Conservation (phyloP, 1,140 invertebrate genomes). For the Antheraea mylitta region DNA sequence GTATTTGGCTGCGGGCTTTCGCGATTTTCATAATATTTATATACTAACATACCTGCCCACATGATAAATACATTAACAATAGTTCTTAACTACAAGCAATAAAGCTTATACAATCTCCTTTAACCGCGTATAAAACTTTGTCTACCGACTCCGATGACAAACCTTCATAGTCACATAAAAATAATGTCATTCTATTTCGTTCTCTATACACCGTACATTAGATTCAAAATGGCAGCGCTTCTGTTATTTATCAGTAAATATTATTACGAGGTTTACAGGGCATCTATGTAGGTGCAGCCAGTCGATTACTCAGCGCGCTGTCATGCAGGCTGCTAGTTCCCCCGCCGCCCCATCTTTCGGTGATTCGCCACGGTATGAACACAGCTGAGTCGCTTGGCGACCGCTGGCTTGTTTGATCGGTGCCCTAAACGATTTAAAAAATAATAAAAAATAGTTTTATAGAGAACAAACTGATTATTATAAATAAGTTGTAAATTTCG, state of each 20-base stretch:
- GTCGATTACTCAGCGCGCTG: constrained; percentile 59
- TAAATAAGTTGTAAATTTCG: background rate
- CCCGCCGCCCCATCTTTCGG: constrained; percentile 47
- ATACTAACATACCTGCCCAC: background rate
- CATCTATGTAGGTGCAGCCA: constrained; percentile 41
- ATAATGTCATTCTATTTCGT: background rate
- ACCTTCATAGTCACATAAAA: background rate
- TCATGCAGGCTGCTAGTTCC: constrained; percentile 47
- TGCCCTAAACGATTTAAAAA: constrained; percentile 23
- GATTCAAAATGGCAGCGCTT: background rate
- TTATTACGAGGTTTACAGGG: constrained; percentile 24
- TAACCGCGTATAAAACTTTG: constrained; percentile 14
- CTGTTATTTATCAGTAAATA: constrained; percentile 2
- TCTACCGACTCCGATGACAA: constrained; percentile 5
- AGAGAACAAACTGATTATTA: background rate
- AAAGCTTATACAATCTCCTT: constrained; percentile 17
- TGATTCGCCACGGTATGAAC: constrained; percentile 32
- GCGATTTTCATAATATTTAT: constrained; percentile 26
- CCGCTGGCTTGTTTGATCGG: constrained; percentile 63
- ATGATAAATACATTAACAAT: background rate
- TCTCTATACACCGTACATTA: constrained; percentile 14
- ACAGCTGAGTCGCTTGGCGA: constrained; percentile 60
- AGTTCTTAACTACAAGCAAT: constrained; percentile 7
- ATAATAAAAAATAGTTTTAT: background rate
- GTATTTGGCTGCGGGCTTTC: constrained; percentile 24